phyloP scores from a whole-genome alignment of 2,888 invertebrate genomes.

The Eugnorisma glareosa region DNA sequence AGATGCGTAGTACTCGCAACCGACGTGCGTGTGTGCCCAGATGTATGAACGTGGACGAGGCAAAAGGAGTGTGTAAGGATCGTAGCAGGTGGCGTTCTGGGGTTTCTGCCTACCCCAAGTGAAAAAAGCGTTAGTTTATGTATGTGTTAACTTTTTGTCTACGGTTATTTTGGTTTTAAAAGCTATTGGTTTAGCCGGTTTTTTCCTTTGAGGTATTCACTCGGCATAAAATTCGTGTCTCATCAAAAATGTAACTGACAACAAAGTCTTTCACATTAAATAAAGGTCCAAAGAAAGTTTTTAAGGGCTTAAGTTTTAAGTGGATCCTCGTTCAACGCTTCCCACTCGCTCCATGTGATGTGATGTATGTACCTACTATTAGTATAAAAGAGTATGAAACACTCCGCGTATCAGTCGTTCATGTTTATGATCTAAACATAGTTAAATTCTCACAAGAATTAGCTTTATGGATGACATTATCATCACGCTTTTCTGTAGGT shows the following conservation, averaged over 20 bases:
- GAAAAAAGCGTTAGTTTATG: too few species aligned
- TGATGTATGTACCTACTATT: too few species aligned
- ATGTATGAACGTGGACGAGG: too few species aligned
- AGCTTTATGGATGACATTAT: background rate
- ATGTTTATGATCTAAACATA: background rate
- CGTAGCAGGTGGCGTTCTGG: too few species aligned
- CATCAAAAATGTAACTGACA: conserved; percentile 5
- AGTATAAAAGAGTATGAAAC: too few species aligned
- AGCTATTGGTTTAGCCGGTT: background rate
- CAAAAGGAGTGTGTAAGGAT: too few species aligned
- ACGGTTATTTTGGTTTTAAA: background rate
- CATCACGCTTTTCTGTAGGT: background rate
- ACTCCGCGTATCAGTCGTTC: background rate
- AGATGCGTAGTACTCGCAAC: too few species aligned
- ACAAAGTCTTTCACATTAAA: background rate
- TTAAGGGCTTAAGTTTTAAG: conserved; percentile 46
- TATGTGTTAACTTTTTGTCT: too few species aligned
- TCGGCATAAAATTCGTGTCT: background rate
- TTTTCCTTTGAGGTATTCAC: background rate
- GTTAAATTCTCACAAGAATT: conserved; percentile 3
- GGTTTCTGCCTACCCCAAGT: too few species aligned
- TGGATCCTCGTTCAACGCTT: conserved; percentile 17
- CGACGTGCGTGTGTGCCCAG: too few species aligned
- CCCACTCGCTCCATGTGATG: background rate
- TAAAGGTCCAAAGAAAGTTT: conserved; percentile 32